Percentiles rank a stretch among this genome's conserved stretches.
phyloP scores from a whole-genome alignment of 2,113 vertebrate species.

The Todiramphus saurophagus region DNA sequence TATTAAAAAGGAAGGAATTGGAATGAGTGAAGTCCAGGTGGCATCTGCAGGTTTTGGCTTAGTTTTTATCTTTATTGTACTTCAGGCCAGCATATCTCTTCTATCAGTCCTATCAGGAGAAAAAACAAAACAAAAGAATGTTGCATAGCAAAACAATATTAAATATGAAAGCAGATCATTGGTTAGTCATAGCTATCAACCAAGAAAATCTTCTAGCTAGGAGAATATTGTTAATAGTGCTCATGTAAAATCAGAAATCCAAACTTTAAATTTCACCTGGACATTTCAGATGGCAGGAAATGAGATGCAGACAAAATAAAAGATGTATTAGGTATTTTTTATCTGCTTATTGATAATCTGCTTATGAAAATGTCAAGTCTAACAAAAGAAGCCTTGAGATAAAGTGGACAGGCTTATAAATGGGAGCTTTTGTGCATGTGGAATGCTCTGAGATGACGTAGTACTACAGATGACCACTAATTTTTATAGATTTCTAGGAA shows the following conservation, averaged over 20 bases:
- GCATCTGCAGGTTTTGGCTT: background rate
- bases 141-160: background rate
- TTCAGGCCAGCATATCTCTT: background rate
- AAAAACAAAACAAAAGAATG: background rate
- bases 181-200: background rate
- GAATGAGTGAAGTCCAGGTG: background rate
- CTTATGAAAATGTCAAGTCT: conserved; percentile 29
- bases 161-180: background rate
- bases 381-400: conserved; percentile 11
- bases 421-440: background rate
- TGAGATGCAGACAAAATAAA: conserved; percentile 25
- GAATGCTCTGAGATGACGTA: background rate
- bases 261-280: background rate
- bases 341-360: conserved; percentile 47
- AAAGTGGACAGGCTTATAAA: background rate
- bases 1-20: background rate
- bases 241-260: background rate
- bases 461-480: background rate
- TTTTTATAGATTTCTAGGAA: conserved; percentile 11
- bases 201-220: background rate
- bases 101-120: background rate
- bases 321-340: background rate
- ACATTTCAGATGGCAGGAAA: conserved; percentile 39
- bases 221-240: background rate
- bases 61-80: background rate